These are phyloP conservation scores for Synergus umbraculus DNA, from an alignment of 2,888 invertebrate genomes.

Conservation along the genomic window DNA sequence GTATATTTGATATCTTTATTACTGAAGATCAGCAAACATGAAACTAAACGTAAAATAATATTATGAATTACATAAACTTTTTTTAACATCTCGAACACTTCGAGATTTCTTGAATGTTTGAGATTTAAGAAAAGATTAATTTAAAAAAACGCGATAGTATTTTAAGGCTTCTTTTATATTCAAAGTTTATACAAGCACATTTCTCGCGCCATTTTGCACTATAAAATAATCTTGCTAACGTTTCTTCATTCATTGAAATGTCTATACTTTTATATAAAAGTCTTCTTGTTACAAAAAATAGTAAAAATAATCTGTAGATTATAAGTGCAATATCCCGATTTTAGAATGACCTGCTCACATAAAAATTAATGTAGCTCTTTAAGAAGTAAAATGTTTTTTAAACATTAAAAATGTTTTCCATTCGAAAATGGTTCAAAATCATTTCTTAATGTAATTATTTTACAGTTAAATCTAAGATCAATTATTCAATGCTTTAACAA, in stretches of 20 bases:
- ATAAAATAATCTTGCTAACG: background rate
- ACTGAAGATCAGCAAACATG: background rate
- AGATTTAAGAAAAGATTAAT: background rate
- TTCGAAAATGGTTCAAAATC: background rate
- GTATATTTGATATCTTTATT: slow-evolving; percentile 14
- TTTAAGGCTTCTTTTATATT: background rate
- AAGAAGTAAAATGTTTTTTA: background rate
- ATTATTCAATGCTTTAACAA: background rate
- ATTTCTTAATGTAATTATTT: background rate
- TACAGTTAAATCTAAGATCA: background rate
- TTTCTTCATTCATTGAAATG: background rate
- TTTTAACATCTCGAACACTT: too few species aligned
- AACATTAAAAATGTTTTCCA: background rate
- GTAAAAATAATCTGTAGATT: background rate
- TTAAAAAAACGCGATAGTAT: background rate
- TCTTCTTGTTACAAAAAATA: background rate
- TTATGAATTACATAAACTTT: background rate
- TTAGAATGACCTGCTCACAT: background rate
- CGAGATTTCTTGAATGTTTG: background rate
- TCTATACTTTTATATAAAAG: background rate
- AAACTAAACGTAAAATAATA: background rate
- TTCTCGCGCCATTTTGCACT: background rate
- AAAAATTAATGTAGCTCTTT: background rate
- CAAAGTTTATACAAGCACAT: background rate
- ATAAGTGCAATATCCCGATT: background rate